Evolutionary conservation across 2,888 invertebrate genomes (phyloP), one percentile per base, ranked within the genome.

Genomic region (Patella pellucida): DNA sequence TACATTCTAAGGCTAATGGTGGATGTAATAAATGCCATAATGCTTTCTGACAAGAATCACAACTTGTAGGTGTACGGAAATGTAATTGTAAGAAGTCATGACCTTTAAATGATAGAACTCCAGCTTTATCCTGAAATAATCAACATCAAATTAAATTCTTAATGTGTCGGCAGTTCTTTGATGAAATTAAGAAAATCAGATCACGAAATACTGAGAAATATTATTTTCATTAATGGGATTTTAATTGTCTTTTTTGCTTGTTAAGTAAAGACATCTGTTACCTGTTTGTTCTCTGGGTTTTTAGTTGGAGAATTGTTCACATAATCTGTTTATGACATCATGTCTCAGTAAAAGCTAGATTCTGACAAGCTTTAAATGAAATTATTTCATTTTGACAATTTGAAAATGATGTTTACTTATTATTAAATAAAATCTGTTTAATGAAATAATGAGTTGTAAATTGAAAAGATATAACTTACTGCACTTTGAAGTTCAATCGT

Each of bases 21-120:
- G 99, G 99, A 89, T 97, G 95, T 92, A 99, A 96, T 95, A 99
- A 95, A 92, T 98, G 95, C 96, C 97, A 99, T 85, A 99, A 93
- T 87, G 97, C 97, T 89, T 97, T 97, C 82, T 97, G 95, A 93
- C 99, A 99, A 85, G 97, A 95, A 93, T 99, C 99, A 93, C 99
- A 99, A 85, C 96, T 95, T 15, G 98, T 97, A 75, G 99, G 98
- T 94, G 98, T 98, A 92, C 99, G 98, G 92, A 96, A 99, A 85
- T 96, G 96, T 89, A 99, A 96, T 91, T 96, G 95, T 82, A 98
- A 94, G 90, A 99, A 96, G 92, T 98, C 98, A 92, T 99, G 99
- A 16, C 98, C 96, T 91, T 97, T 97, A 90, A 96, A 94, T 86
- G 94, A 93, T 83, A 95, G 93, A 19, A 87, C 84, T 72, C 87